These are phyloP conservation scores for Drosophila quinaria DNA, from an alignment of 2,888 invertebrate species.

Conservation along the genomic window DNA sequence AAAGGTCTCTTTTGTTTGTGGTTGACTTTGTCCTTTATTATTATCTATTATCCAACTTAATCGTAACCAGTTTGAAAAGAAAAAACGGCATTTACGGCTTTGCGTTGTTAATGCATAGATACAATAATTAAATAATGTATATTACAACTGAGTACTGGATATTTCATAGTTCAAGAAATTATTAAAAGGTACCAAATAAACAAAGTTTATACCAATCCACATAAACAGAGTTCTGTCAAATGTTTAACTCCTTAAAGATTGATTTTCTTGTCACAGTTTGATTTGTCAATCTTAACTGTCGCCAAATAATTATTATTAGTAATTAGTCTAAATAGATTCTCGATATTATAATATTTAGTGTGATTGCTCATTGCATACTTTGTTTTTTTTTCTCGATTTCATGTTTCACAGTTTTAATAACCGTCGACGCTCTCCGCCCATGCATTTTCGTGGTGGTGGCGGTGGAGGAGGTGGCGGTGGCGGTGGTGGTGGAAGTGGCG, in stretches of 20 bases:
- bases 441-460: conserved; percentile 73
- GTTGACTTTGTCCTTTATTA: no score
- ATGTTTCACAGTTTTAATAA: conserved; percentile 76
- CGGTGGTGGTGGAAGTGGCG: conserved; percentile 48
- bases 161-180: no score
- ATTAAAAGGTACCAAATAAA: no score
- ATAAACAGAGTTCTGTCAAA: no score
- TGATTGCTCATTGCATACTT: conserved; percentile 3
- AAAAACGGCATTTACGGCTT: no score
- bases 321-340: background rate
- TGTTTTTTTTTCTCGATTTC: conserved; percentile 1
- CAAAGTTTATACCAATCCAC: no score
- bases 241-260: background rate
- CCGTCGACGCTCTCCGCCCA: conserved; percentile 81
- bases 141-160: no score
- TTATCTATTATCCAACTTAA: no score
- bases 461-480: conserved; percentile 51
- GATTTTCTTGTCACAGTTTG: background rate
- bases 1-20: no score
- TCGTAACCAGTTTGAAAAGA: no score
- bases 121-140: no score
- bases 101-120: no score
- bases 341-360: background rate
- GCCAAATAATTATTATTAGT: background rate
- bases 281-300: background rate